Conservation (phyloP, 2,888 invertebrate genomes). For the Ophion ellenae region DNA sequence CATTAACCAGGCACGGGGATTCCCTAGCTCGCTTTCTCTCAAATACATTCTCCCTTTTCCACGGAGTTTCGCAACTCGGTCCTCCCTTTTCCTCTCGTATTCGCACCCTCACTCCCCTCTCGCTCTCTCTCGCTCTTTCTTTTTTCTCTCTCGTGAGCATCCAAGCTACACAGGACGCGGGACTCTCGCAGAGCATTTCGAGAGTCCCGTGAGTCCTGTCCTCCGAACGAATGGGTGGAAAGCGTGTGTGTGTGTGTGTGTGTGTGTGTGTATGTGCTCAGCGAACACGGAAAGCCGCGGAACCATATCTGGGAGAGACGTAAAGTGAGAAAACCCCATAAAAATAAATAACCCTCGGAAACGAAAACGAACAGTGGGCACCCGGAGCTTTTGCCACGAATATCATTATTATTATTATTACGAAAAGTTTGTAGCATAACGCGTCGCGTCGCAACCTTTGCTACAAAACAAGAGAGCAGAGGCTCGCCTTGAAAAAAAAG, state of each 20-base stretch:
- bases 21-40: constrained; percentile 65
- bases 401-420: constrained; percentile 46
- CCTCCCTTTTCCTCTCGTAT: not conserved
- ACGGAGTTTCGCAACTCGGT: constrained; percentile 52
- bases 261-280: not conserved
- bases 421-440: constrained; percentile 28
- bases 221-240: constrained; percentile 17
- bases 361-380: constrained; percentile 41
- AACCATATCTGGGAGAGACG: constrained; percentile 65
- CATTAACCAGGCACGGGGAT: constrained; percentile 81
- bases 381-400: constrained; percentile 40
- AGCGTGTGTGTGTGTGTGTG: not conserved
- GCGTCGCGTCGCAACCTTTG: constrained; percentile 2
- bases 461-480: constrained; percentile 6
- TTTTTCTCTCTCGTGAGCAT: constrained; percentile 20
- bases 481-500: not conserved
- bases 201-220: constrained; percentile 45
- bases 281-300: constrained; percentile 42
- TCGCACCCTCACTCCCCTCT: not conserved
- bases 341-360: constrained; percentile 81
- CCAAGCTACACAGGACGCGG: constrained; percentile 40
- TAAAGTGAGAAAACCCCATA: constrained; percentile 77
- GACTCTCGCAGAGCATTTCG: constrained; percentile 39
- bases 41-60: constrained; percentile 49
- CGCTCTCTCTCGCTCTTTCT: constrained; percentile 7